Conservation (phyloP, 1,140 invertebrate species). For the Metopolophium dirhodum region DNA sequence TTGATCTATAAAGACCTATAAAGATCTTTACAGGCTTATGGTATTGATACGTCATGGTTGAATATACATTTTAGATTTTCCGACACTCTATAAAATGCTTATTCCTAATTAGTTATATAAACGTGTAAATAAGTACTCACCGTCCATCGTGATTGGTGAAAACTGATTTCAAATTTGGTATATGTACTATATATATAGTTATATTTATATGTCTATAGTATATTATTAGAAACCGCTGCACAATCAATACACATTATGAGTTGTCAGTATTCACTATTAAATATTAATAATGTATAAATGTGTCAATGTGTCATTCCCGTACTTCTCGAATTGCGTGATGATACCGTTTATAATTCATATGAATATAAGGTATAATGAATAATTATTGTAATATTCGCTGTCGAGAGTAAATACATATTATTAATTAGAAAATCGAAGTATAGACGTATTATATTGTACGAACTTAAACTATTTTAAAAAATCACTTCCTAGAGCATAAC, state of each 20-base stretch:
- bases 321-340: not conserved
- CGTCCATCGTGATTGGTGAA: not conserved
- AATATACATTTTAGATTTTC: not conserved
- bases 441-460: not conserved
- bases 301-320: not conserved
- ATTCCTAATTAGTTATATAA: not conserved
- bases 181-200: not conserved
- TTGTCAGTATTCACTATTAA: not conserved
- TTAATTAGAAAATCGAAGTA: not conserved
- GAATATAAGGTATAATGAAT: too few relatives aligned
- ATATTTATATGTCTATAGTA: not conserved
- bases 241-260: not conserved
- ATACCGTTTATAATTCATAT: not conserved
- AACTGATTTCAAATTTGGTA: not conserved
- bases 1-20: not conserved
- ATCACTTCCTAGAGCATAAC: not conserved
- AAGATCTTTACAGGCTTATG: too few relatives aligned
- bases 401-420: not conserved
- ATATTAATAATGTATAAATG: not conserved
- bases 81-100: not conserved
- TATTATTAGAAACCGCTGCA: not conserved
- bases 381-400: not conserved
- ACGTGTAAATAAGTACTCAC: not conserved
- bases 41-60: not conserved
- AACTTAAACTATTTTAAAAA: not conserved